Base-by-base conservation (phyloP, 2,797 vertebrate genomes). In the Gobio occitaniae region DNA sequence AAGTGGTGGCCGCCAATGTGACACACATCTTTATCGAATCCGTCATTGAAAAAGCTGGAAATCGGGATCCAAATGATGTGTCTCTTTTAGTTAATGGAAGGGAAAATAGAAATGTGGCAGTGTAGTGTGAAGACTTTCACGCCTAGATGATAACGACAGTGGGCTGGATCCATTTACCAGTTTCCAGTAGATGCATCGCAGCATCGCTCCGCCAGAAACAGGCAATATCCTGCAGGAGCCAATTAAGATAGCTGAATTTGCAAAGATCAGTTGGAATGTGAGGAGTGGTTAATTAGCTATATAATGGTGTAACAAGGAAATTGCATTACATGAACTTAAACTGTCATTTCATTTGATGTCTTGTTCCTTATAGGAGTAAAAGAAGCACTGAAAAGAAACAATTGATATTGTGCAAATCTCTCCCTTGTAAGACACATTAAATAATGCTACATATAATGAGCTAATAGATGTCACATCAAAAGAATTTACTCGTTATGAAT, bases 41-140 rank as follows among this genome's bases (percentile, higher is more conserved):
- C 38, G 10, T 32, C 54, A 74, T 17, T 74, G 44, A 66, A 65
- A 79, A 79, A 72, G 21, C 44, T 54, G 88, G 86, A 89, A 92
- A 92, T 93, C 88, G 91, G 74, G 83, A 91, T 82, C 52, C 79
- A 88, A 91, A 93, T 91, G 91, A 91, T 88, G 80, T 78, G 84
- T 87, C 90, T 74, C 86, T 89, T 90, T 90, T 88, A 91, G 84
- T 89, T 94, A 94, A 94, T 93, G 93, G 91, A 87, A 88, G 90
- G 91, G 91, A 93, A 94, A 92, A 94, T 92, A 87, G 90, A 90
- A 93, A 94, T 91, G 82, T 78, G 90, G 69, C 85, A 90, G 81
- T 78, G 87, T 82, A 12, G 89, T 91, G 85, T 90, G 88, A 84
- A 90, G 86, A 87, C 78, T 10, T 91, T 91, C 91, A 90, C 82